These are phyloP conservation scores for Lophura nycthemera DNA, from an alignment of 2,113 vertebrate genomes.

Conservation along the genomic window DNA sequence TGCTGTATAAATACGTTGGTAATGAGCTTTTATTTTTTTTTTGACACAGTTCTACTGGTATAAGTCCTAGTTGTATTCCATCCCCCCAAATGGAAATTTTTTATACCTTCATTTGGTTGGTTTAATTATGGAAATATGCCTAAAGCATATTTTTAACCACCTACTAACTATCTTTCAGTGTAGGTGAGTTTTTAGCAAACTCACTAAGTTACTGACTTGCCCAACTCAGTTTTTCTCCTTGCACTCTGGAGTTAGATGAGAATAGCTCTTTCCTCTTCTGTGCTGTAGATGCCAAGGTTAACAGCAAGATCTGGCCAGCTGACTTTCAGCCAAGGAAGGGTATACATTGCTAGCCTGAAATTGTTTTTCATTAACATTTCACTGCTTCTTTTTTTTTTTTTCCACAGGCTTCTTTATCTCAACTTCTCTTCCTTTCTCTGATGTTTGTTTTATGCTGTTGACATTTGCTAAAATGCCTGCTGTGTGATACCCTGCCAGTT, in stretches of 20 bases:
- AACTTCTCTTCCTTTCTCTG: neutral
- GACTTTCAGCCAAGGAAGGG: neutral
- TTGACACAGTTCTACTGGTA: neutral
- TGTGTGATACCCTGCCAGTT: neutral
- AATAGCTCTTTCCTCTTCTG: neutral
- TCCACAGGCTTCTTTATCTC: neutral
- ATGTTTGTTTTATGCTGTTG: neutral
- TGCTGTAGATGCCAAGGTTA: rapidly evolving
- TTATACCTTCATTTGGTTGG: neutral
- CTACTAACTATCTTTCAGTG: neutral
- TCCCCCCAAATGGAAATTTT: neutral
- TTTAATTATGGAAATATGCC: neutral
- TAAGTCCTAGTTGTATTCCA: neutral
- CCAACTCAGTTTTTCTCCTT: neutral
- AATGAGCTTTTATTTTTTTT: neutral
- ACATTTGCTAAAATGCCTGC: neutral
- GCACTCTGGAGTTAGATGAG: no score
- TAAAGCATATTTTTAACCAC: neutral
- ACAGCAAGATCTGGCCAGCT: neutral
- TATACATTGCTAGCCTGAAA: neutral
- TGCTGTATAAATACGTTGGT: neutral
- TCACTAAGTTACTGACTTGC: neutral
- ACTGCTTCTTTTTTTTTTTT: neutral
- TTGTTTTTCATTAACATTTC: neutral
- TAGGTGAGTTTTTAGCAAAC: neutral